Evolutionary conservation across 2,888 invertebrate species (phyloP).

Genomic region (Phania funesta): DNA sequence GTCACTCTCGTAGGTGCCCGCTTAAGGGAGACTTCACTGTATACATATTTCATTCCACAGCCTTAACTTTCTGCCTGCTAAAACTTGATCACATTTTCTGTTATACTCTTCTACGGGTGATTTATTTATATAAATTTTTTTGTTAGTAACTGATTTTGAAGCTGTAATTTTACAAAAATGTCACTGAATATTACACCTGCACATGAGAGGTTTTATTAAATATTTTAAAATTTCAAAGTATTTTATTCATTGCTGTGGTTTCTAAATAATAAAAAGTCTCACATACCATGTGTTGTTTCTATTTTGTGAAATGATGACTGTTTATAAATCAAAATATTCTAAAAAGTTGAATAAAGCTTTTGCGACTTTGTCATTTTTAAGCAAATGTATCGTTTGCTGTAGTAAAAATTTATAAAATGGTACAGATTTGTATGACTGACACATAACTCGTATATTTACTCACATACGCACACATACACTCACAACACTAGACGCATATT

Average conservation of each 20-base stretch:
- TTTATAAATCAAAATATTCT: constrained; percentile 47
- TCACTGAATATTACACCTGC: background rate
- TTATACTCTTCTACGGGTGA: too few relatives aligned
- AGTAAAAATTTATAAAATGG: constrained; percentile 12
- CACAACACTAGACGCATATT: background rate
- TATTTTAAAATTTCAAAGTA: background rate
- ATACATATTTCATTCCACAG: too few relatives aligned
- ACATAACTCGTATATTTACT: background rate
- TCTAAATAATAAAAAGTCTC: background rate
- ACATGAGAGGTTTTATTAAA: background rate
- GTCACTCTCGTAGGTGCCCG: too few relatives aligned
- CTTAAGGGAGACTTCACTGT: too few relatives aligned
- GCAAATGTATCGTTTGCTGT: background rate
- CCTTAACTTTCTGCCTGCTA: too few relatives aligned
- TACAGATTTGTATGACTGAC: constrained; percentile 28
- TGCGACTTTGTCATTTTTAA: constrained; percentile 30
- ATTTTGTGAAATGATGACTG: constrained; percentile 39
- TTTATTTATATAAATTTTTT: too few relatives aligned
- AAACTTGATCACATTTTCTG: too few relatives aligned
- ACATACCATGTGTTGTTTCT: constrained; percentile 27
- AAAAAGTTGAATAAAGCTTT: constrained; percentile 19
- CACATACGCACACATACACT: too few relatives aligned
- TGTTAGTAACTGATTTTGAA: too few relatives aligned
- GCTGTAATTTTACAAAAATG: too few relatives aligned
- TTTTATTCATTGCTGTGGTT: constrained; percentile 30